phyloP scores from a whole-genome alignment of 2,113 vertebrate genomes.

The Muscicapa adusta region DNA sequence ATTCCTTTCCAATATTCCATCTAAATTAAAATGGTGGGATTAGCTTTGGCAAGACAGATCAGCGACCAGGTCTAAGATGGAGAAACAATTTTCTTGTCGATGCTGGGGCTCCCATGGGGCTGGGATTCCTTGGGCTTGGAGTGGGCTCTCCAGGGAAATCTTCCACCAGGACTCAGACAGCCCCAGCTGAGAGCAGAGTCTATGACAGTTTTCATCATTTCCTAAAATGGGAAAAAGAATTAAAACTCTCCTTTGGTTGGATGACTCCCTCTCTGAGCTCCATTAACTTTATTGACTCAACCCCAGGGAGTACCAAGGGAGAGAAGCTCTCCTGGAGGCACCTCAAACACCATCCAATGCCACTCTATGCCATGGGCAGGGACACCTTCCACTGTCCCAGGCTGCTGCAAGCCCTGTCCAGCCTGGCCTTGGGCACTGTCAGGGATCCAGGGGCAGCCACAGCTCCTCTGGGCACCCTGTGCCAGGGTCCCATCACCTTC shows the following conservation, averaged over 20 bases:
- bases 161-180: background rate
- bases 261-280: background rate
- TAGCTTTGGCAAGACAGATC: background rate
- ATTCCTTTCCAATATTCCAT: background rate
- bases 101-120: background rate
- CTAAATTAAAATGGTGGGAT: background rate
- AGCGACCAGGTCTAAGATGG: background rate
- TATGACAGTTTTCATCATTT: background rate
- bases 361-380: background rate
- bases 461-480: background rate
- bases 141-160: background rate
- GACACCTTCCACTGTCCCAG: background rate
- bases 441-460: background rate
- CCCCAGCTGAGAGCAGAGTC: background rate
- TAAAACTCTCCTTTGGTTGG: background rate
- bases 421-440: rapidly evolving
- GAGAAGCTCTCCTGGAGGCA: background rate
- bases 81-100: background rate
- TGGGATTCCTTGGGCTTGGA: background rate
- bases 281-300: constrained; percentile 4
- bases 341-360: rapidly evolving
- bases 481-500: rapidly evolving
- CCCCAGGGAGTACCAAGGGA: background rate
- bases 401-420: rapidly evolving
- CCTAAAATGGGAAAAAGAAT: background rate